Evolutionary conservation across 2,888 invertebrate genomes (phyloP), one percentile per base, ranked within the genome.

Genomic region (Glaucopsyche alexis): DNA sequence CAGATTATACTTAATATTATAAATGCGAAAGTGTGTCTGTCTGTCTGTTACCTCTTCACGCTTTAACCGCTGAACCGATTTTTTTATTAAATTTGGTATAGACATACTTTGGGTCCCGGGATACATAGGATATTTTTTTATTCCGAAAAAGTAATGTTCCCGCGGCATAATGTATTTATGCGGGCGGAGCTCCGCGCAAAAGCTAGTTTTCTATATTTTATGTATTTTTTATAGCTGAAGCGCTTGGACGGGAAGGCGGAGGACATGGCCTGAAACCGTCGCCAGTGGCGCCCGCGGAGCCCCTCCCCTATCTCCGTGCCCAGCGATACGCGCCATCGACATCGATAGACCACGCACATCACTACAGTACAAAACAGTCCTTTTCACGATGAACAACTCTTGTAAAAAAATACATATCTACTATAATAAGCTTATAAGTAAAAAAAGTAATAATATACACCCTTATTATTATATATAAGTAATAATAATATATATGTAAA

Each of bases 241-340:
- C 86, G 93, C 75, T 81, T 93, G 80, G 92, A 92, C 81, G 90
- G 85, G 71, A 93, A 93, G 76, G 82, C 82, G 40, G 93, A 93
- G 75, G 93, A 93, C 76, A 79, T 93, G 78, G 91, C 93, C 84
- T 93, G 90, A 93, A 83, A 75, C 40, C 73, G 75, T 29, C 29
- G 60, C 55, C 60, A 69, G 75, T 76, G 77, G 65, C 74, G 73
- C 40, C 71, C 71, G 49, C 77, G 77, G 77, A 74, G 72, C 75
- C 72, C 78, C 69, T 19, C 50, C 55, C 76, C 79, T 13, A 75
- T 80, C 66, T 78, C 80, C 75, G 80, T 79, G 69, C 80, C 79
- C 42, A 72, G 77, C 75, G 80, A 80, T 75, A 77, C 75, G 45
- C 79, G 73, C 72, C 73, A 60, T 38, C 60, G 60, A 38, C 16